These are phyloP conservation scores for Eilema sororculum DNA, from an alignment of 2,888 invertebrate species.

Conservation along the genomic window DNA sequence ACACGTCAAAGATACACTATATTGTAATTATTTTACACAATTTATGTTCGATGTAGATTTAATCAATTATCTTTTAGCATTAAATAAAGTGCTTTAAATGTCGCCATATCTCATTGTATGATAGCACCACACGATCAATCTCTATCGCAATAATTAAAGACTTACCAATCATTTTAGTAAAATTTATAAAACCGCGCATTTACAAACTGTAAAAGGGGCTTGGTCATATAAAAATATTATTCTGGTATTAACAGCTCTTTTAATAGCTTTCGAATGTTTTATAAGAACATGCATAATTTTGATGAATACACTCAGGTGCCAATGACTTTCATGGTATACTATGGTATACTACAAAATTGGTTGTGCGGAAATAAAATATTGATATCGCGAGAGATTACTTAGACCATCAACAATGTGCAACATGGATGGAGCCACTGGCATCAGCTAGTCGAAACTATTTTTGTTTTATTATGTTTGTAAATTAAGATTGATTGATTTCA, in stretches of 20 bases:
- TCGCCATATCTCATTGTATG: slow-evolving; percentile 2
- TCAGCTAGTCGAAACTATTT: background rate
- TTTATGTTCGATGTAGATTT: background rate
- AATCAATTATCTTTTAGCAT: slow-evolving; percentile 6
- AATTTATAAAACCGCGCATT: background rate
- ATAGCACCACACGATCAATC: background rate
- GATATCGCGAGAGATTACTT: no score
- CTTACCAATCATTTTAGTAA: background rate
- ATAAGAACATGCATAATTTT: background rate
- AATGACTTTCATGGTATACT: no score
- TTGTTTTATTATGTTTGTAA: background rate
- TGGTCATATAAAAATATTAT: background rate
- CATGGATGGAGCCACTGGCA: no score
- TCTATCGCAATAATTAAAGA: slow-evolving; percentile 4
- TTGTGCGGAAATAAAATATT: no score
- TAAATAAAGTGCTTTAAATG: slow-evolving; percentile 6
- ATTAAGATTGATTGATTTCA: background rate
- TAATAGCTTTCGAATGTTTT: background rate
- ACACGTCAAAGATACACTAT: background rate
- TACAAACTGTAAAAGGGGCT: background rate
- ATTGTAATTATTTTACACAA: background rate
- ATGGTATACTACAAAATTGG: no score
- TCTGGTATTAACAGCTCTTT: background rate
- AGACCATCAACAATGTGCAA: no score
- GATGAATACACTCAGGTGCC: no score